Base-by-base conservation (phyloP, 2,113 vertebrate species). In the Excalfactoria chinensis region DNA sequence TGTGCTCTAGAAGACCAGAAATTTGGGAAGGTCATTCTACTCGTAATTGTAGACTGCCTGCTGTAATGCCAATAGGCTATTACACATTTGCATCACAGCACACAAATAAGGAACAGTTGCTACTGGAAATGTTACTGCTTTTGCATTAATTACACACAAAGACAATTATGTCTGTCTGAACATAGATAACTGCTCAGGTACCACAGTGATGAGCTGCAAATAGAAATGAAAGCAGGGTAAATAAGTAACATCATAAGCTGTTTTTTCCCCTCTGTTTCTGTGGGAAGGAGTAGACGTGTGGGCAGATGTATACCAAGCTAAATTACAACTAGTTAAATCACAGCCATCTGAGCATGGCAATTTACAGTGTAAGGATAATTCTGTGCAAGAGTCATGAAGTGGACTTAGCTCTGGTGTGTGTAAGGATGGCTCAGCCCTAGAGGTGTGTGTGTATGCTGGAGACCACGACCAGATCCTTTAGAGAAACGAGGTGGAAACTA, bases 271-370 rank as follows among this genome's bases (percentile, higher is more conserved):
- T 32, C 41, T 46, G 25, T 5, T 86, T 59, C 72, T 64, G 11
- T 74, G 53, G 34, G 63, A 40, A 63, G 32, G 55, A 85, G 44
- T 56, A 69, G n/a, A 79, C 13, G 21, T n/a, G 26, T 55, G 51
- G 76, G 69, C 49, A 88, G 59, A 63, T 70, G 44, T 1, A 0
- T 49, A 67, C 59, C 16, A 55, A 88, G 23, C 26, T 80, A 62
- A 76, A 89, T 94, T 94, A 69, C n/a, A 60, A 23, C 64, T 67
- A 46, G 30, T 43, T 67, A 46, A 83, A 67, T 76, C n/a, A 35
- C 26, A 93, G 55, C 51, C 35, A 64, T 76, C 68, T 73, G 68
- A 76, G 55, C 18, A 26, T 2, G 11, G 35, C 56, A 4, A 58
- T 85, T 72, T 56, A 48, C 68, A 62, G 59, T 76, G 63, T 22